Base-by-base conservation (phyloP, 2,113 vertebrate genomes). In the Calidris pygmaea region DNA sequence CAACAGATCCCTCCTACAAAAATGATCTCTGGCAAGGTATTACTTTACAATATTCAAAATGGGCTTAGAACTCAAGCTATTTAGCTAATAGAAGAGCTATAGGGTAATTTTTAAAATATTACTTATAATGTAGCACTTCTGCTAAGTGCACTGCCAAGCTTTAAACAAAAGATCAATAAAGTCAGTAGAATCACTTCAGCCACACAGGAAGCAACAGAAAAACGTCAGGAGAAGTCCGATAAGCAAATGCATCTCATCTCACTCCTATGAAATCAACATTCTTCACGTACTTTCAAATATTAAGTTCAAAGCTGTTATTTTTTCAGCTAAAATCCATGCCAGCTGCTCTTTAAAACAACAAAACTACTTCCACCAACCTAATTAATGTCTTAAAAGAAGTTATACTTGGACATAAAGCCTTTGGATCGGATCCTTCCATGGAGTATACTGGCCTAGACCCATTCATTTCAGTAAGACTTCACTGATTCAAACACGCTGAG, bases 301-400 rank as follows among this genome's bases (percentile, higher is more conserved):
- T 50, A 71, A 45, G 39, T 47, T 93, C 75, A 93, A 92, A 95
- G 74, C 87, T 94, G 71, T 53, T 92, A 75, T 52, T 95, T 95
- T 95, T 87, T 59, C 89, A 95, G 66, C 89, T 89, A 53, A 79
- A 43, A 75, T 79, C 77, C 62, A 43, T 3, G 41, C 58, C 84
- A 87, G 80, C 71, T 87, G 87, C 58, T 89, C 80, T 93, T 66
- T n/a, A 41, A 78, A 93, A 82, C 50, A 78, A 70, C 70, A 71
- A 85, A 95, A 59, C 47, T 67, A 21, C 63, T 93, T 62, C 27
- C 55, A 87, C 50, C 76, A 85, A 63, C 24, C 68, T 34, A 55
- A 60, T 17, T 14, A 71, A 39, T 37, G n/a, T 27, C 72, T 71
- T 70, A n/a, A 53, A 53, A 85, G 79, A 93, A 89, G 35, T 27